A percentile compares a stretch with the other conserved stretches of the same genome.
phyloP scores from a whole-genome alignment of 2,888 invertebrate genomes.

The Plebejus anna region DNA sequence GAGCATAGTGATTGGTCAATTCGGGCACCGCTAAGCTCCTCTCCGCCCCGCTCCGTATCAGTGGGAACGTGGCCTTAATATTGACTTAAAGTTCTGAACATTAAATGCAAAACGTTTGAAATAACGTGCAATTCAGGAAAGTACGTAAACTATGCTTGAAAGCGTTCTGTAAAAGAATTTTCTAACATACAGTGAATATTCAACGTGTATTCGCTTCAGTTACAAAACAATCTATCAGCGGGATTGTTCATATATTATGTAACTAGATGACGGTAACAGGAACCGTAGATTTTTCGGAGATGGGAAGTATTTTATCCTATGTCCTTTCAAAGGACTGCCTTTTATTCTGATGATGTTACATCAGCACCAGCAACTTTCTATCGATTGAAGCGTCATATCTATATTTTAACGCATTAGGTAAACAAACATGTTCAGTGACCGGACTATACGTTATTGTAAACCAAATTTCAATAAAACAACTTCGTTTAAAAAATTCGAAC shows the following conservation, averaged over 20 bases:
- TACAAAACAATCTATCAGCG: slow-evolving; percentile 21
- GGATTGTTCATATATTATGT: background rate
- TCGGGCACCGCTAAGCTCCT: too few species aligned
- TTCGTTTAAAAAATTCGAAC: background rate
- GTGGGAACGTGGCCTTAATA: background rate
- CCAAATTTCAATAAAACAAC: background rate
- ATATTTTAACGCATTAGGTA: too few species aligned
- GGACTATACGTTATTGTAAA: background rate
- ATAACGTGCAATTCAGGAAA: background rate
- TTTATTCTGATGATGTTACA: too few species aligned
- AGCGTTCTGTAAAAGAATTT: slow-evolving; percentile 17
- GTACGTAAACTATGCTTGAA: background rate
- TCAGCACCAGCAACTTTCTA: too few species aligned
- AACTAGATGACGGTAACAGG: too few species aligned
- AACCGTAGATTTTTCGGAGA: too few species aligned
- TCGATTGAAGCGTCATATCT: too few species aligned
- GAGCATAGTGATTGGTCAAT: too few species aligned
- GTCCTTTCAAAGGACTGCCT: too few species aligned
- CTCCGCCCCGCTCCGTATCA: too few species aligned
- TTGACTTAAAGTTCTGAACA: background rate
- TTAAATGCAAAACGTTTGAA: background rate
- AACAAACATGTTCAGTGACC: too few species aligned
- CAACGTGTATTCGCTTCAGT: slow-evolving; percentile 11
- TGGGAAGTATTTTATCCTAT: too few species aligned
- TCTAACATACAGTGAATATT: slow-evolving; percentile 10